These are phyloP conservation scores for Eurois occulta DNA, from an alignment of 2,888 invertebrate genomes.

Conservation along the genomic window DNA sequence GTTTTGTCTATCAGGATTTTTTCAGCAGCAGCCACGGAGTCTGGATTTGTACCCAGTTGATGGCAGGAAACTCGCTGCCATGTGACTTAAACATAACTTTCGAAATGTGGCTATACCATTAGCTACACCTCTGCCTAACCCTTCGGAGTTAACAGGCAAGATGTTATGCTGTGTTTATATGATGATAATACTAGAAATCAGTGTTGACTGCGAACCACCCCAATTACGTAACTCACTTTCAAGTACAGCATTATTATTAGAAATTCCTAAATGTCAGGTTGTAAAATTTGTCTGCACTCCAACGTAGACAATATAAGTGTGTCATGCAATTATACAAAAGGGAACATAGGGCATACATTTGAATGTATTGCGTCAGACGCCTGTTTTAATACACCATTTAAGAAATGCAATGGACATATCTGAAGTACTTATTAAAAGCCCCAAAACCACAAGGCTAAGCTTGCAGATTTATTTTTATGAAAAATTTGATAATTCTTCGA, in stretches of 20 bases:
- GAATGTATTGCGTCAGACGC: neutral
- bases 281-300: neutral
- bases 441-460: neutral
- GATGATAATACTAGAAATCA: neutral
- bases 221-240: neutral
- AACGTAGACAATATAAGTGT: neutral
- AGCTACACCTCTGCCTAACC: no score
- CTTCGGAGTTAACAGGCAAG: no score
- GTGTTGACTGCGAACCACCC: neutral
- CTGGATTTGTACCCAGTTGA: no score
- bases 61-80: no score
- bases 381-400: neutral
- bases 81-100: no score
- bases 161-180: no score
- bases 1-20: no score
- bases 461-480: conserved; percentile 51
- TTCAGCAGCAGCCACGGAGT: no score
- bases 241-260: neutral
- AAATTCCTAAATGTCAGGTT: neutral
- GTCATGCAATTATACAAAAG: neutral
- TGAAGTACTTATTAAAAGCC: conserved; percentile 7
- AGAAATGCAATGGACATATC: neutral
- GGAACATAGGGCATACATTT: neutral
- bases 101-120: no score
- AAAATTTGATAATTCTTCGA: conserved; percentile 52